Base-by-base conservation (phyloP, 2,797 vertebrate species). In the Columba guinea region DNA sequence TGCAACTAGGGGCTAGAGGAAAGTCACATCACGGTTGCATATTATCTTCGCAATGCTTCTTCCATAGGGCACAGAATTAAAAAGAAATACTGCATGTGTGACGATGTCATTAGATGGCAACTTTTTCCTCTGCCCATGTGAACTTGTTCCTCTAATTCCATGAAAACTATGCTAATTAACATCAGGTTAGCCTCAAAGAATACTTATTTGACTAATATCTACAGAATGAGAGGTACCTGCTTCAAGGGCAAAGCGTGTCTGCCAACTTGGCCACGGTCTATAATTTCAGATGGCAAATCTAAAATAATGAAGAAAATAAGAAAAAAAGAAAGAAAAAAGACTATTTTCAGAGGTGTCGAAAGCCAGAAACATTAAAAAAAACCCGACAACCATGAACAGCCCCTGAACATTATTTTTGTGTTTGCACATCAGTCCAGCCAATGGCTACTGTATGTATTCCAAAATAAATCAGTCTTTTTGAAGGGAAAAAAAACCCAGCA, bases 51-150 rank as follows among this genome's bases (percentile, higher is more conserved):
- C 24, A 9, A 3, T 6, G 55, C 21, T 75, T 39, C 49, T 76
- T 63, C 44, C 18, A 6, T 9, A 24, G 18, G 2, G 0, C 20
- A 5, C 12, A 21, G 24, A 1, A 23, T 11, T 24, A 37, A 37
- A 18, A 55, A 22, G 44, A 52, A 24, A 7, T 53, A 7, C 58
- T 9, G 19, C 44, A 13, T 34, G 34, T 35, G 6, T 11, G 71
- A 64, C 27, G 32, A 28, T 55, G 32, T 8, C 67, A 44, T 75
- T 28, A 65, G 71, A n/a, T 15, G 26, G 10, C 27, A 13, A 59
- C 14, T 44, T 44, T 28, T n/a, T 53, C 34, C 35, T 37, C 51
- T 71, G 27, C 22, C 39, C 34, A 2, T 0, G 6, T 35, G 49
- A 65, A 15, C 24, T 26, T 0, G 0, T 70, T 56, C 48, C 55